Evolutionary conservation across 1,140 invertebrate genomes (phyloP), one percentile per base, ranked within the genome.

Genomic region (Zaprionus camerounensis): DNA sequence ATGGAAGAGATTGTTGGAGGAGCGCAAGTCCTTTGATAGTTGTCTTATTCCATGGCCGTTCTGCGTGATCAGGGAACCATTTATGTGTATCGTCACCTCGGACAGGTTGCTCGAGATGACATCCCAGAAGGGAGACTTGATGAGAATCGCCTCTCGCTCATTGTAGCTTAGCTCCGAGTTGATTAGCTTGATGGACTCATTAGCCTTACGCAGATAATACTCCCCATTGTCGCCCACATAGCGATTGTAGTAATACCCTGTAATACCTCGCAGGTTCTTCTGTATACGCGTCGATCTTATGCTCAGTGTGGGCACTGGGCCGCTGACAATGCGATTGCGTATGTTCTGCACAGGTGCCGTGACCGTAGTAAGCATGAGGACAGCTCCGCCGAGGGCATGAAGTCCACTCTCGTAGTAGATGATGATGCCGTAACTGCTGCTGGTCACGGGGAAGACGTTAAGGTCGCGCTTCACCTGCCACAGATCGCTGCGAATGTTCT

Each of bases 1-100:
- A 90, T 99, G 98, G 93, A 98, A 99, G 1, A 99, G 93, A 94
- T 99, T 99, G 83, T 98, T 98, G 0, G 97, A 98, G 67, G 97
- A 96, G 68, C 97, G 95, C 78, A 98, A 94, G 92, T 99, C 98
- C 82, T 97, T 95, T 55, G 97, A 97, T 81, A 97, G 97, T 79
- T 99, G 98, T 64, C 95, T 94, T 73, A 99, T 96, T 2, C 97
- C 98, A 90, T 94, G 95, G 0, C 96, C 97, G 92, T 99, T 98
- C 78, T 97, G 96, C 1, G 95, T 95, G 24, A 99, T 97, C 34
- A 96, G 92, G 28, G 96, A 96, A 78, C 95, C 95, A 81, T 99
- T 99, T 2, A 99, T 94, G 93, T 97, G 96, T 61, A 98, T 94
- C 1, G 96, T 95, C 3, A 97, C 96, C 93, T 98, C 97, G 0